Conservation (phyloP, 2,113 vertebrate species). For the Pteronura brasiliensis region DNA sequence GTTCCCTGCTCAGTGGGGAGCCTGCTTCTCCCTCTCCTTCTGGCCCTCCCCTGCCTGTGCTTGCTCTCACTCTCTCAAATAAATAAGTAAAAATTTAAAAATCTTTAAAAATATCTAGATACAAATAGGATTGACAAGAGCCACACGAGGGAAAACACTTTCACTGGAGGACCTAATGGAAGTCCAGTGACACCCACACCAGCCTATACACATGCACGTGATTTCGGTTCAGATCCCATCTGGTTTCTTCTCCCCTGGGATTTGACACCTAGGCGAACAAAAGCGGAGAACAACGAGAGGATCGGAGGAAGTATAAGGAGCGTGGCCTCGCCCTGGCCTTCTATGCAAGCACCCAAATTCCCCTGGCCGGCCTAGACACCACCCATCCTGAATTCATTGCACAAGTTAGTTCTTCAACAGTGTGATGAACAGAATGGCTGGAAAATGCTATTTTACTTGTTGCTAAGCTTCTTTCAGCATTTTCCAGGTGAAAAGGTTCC, state of each 20-base stretch:
- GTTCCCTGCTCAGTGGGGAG: background rate
- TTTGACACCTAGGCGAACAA: background rate
- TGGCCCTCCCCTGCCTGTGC: background rate
- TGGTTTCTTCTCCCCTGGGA: background rate
- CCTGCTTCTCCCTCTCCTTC: background rate
- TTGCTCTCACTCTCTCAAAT: background rate
- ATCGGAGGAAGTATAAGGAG: background rate
- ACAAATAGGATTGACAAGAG: background rate
- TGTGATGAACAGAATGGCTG: background rate
- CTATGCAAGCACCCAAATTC: background rate
- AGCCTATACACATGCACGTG: rapidly evolving
- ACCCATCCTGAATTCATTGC: background rate
- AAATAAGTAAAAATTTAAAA: background rate
- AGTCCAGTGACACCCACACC: background rate
- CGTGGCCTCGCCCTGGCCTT: background rate
- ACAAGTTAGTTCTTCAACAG: background rate
- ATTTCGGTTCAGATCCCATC: background rate
- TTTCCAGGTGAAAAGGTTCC: background rate
- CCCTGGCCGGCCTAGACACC: background rate
- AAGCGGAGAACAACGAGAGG: background rate
- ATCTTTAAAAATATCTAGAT: background rate
- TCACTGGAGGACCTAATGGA: background rate
- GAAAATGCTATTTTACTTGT: background rate
- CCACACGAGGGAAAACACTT: background rate
- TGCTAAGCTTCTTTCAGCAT: background rate